Evolutionary conservation across 2,797 vertebrate genomes (phyloP).

Genomic region (Halcyon chelicuti): DNA sequence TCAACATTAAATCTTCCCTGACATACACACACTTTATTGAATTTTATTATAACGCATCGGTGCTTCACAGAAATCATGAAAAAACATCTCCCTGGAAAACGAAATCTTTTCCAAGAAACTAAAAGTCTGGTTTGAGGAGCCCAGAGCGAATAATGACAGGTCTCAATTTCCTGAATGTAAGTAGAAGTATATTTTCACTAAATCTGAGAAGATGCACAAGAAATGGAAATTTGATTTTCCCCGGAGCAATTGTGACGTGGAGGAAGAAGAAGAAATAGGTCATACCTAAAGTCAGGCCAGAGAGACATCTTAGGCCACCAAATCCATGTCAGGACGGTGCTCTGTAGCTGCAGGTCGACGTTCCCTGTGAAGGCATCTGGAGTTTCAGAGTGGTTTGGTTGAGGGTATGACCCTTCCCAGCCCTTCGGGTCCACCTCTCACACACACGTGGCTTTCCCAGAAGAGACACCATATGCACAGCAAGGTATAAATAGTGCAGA

Average conservation of each 20-base stretch:
- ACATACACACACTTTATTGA: not conserved
- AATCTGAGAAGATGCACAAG: not conserved
- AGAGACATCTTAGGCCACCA: not conserved
- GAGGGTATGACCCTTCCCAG: rapidly evolving
- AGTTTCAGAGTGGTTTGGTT: not conserved
- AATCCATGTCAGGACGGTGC: not conserved
- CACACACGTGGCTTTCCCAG: not conserved
- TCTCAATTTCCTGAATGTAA: not conserved
- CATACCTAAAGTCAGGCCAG: not conserved
- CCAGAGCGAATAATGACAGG: not conserved
- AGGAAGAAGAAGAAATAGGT: not conserved
- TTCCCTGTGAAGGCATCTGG: not conserved
- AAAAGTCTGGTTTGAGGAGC: not conserved
- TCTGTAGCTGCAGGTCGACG: not conserved
- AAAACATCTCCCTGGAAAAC: not conserved
- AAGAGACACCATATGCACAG: not conserved
- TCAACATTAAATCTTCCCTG: slow-evolving; percentile 41
- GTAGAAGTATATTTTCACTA: not conserved
- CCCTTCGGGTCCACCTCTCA: no score
- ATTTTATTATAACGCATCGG: slow-evolving; percentile 5
- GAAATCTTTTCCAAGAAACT: not conserved
- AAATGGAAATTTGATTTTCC: not conserved
- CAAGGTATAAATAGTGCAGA: not conserved
- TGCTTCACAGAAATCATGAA: not conserved
- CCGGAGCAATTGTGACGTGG: no score